Conservation (phyloP, 2,113 vertebrate species). For the Amphiprion percula region DNA sequence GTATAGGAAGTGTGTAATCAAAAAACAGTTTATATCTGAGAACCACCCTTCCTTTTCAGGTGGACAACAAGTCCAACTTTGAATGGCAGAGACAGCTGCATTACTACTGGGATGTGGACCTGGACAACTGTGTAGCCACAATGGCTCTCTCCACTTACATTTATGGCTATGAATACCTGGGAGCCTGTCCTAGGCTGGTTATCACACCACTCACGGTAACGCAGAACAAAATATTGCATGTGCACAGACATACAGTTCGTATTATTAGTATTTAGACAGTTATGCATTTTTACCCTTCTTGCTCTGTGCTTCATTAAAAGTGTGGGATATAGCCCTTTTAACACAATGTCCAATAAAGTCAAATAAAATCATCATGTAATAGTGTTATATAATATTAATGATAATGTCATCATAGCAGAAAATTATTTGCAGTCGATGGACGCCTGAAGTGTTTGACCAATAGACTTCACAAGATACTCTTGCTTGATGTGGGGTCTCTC, state of each 20-base stretch:
- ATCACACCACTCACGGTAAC: constrained; percentile 87
- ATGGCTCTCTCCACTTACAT: constrained; percentile 90
- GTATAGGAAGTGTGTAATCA: neutral
- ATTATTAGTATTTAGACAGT: neutral
- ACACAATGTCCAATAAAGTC: too few relatives aligned
- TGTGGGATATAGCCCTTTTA: too few relatives aligned
- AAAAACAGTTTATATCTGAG: neutral
- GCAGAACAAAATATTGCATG: neutral
- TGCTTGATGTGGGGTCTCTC: too few relatives aligned
- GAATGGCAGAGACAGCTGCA: constrained; percentile 89
- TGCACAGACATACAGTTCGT: neutral
- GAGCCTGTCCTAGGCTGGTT: constrained; percentile 87
- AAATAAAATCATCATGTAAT: too few relatives aligned
- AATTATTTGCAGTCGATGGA: too few relatives aligned
- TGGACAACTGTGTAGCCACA: constrained; percentile 87
- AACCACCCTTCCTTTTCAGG: constrained; percentile 62
- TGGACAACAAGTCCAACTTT: constrained; percentile 84
- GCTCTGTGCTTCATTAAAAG: too few relatives aligned
- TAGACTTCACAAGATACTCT: too few relatives aligned
- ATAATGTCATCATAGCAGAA: too few relatives aligned
- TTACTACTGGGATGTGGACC: constrained; percentile 88
- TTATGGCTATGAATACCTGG: constrained; percentile 90
- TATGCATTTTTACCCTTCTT: too few relatives aligned
- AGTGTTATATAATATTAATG: too few relatives aligned
- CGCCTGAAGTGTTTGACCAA: too few relatives aligned